Conservation (phyloP, 2,797 vertebrate species). For the Synanceia verrucosa region DNA sequence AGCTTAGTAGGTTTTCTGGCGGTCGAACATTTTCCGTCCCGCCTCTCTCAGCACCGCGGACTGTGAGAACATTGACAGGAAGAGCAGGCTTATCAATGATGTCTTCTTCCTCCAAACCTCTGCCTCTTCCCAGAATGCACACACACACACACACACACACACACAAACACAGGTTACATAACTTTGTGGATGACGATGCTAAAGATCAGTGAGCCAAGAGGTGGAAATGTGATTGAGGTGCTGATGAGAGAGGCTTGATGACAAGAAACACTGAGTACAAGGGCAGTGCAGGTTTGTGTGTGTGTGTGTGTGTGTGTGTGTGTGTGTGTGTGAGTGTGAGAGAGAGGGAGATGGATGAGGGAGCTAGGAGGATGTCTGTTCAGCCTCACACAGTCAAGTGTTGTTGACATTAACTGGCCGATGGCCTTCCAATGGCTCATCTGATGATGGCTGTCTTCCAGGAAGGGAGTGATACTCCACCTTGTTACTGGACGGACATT, state of each 20-base stretch:
- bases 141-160: constrained; percentile 18
- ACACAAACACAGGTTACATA: constrained; percentile 46
- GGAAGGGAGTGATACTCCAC: constrained; percentile 40
- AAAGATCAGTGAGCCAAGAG: constrained; percentile 18
- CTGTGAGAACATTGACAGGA: constrained; percentile 54
- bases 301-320: constrained; percentile 6
- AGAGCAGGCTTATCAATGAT: constrained; percentile 67
- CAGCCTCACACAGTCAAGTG: constrained; percentile 42
- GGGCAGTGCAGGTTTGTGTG: constrained; percentile 22
- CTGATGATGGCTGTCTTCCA: constrained; percentile 49
- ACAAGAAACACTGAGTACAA: constrained; percentile 22
- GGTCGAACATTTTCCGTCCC: constrained; percentile 43
- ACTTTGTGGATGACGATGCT: constrained; percentile 38
- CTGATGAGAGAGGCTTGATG: constrained; percentile 9
- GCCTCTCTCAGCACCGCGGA: constrained; percentile 2
- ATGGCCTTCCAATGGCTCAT: constrained; percentile 49
- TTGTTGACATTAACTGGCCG: constrained; percentile 69
- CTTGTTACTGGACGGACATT: constrained; percentile 34
- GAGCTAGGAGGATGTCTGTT: constrained; percentile 62
- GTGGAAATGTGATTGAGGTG: constrained; percentile 30
- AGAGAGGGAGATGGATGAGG: constrained; percentile 28
- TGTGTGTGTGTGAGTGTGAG: not conserved
- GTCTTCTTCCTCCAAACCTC: constrained; percentile 60
- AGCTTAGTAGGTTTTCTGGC: constrained; percentile 4
- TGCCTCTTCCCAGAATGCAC: constrained; percentile 61